Percentiles rank a stretch among this genome's conserved stretches.
Conservation (phyloP, 2,113 vertebrate species). For the Forbesichthys agassizii region DNA sequence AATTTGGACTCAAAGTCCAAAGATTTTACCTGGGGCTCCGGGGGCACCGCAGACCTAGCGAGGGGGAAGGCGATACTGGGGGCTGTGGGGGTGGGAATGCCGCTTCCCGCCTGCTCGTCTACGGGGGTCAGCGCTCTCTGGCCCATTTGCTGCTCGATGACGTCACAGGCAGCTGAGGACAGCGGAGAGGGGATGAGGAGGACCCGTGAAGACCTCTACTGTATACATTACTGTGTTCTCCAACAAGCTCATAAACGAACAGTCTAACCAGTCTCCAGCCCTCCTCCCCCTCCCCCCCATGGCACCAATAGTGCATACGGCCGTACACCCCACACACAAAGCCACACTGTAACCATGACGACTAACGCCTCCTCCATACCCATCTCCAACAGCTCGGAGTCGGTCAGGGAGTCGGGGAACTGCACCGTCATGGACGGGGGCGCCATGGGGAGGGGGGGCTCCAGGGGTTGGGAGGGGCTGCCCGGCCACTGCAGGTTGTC, state of each 20-base stretch:
- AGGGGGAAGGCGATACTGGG: constrained; percentile 87
- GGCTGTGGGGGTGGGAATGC: constrained; percentile 82
- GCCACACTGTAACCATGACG: background rate
- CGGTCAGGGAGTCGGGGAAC: constrained; percentile 75
- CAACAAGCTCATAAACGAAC: no score
- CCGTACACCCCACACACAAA: no score
- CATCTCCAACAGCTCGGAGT: constrained; percentile 82
- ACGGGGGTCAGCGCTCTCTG: constrained; percentile 45
- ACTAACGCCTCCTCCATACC: constrained; percentile 70
- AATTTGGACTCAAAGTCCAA: no score
- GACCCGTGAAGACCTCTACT: no score
- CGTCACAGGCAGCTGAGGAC: constrained; percentile 77
- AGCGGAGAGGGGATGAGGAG: background rate
- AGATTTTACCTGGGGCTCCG: constrained; percentile 73
- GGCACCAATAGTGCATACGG: no score
- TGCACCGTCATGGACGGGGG: constrained; percentile 14
- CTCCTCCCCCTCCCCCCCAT: no score
- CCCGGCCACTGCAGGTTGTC: constrained; percentile 94
- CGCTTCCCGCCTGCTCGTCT: constrained; percentile 56
- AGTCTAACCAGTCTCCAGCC: no score
- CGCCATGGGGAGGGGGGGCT: constrained; percentile 66
- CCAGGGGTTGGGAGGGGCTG: constrained; percentile 87
- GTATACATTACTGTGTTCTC: no score
- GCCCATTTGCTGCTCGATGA: constrained; percentile 63
- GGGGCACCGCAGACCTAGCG: constrained; percentile 83